A percentile compares a stretch with the other conserved stretches of the same genome.
Conservation (phyloP, 2,797 vertebrate genomes). For the Sarcoramphus papa region DNA sequence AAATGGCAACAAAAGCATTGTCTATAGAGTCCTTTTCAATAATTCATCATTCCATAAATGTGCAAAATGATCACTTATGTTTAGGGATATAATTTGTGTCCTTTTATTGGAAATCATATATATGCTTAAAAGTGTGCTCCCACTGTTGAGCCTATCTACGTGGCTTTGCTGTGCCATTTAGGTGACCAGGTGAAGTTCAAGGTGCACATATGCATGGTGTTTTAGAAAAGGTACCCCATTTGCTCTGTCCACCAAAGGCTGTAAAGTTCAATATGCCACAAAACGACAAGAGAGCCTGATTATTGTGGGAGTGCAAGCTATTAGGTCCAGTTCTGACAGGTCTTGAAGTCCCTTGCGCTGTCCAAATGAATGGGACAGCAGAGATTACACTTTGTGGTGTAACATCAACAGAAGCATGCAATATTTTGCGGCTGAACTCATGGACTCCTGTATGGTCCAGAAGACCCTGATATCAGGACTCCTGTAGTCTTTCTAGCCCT, state of each 20-base stretch:
- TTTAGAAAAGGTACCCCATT: neutral
- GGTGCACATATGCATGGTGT: neutral
- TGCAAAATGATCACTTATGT: neutral
- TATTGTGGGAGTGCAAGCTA: neutral
- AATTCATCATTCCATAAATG: slow-evolving; percentile 4
- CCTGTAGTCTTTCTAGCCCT: neutral
- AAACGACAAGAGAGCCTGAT: neutral
- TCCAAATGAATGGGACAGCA: neutral
- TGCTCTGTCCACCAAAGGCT: neutral
- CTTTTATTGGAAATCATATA: neutral
- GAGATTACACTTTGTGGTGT: neutral
- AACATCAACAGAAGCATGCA: neutral
- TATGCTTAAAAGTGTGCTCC: neutral
- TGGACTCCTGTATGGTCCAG: neutral
- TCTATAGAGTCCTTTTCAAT: slow-evolving; percentile 18
- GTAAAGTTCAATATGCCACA: neutral
- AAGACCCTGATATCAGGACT: neutral
- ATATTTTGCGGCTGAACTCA: neutral
- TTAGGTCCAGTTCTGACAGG: neutral
- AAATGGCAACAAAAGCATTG: slow-evolving; percentile 8
- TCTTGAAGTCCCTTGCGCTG: neutral
- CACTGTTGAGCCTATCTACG: neutral
- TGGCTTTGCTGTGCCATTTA: neutral
- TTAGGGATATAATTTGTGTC: neutral
- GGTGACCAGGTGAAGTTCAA: neutral